A percentile compares a stretch with the other conserved stretches of the same genome.
Evolutionary conservation across 2,113 vertebrate species (phyloP).

Genomic region (Gavialis gangeticus): DNA sequence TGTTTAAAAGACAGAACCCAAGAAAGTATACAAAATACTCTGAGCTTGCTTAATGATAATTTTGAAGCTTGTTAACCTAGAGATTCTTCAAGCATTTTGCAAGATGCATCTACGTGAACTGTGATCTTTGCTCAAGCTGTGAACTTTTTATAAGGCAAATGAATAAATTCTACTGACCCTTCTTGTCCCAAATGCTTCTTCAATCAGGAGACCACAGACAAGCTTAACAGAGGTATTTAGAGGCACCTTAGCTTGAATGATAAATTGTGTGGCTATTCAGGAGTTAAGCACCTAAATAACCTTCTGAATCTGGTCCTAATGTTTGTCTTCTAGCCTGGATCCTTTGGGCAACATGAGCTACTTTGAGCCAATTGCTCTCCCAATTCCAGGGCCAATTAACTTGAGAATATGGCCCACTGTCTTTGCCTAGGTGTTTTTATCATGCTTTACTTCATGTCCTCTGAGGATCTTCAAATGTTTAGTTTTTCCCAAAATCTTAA

Average conservation of each 20-base stretch:
- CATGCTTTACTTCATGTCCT: neutral
- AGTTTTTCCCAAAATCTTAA: neutral
- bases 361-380: neutral
- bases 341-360: neutral
- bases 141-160: neutral
- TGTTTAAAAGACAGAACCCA: neutral
- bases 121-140: neutral
- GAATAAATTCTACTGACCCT: neutral
- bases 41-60: neutral
- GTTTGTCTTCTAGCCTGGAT: neutral
- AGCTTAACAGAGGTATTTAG: too few relatives aligned
- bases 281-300: too few relatives aligned
- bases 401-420: too few relatives aligned
- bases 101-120: neutral
- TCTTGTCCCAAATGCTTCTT: neutral
- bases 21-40: neutral
- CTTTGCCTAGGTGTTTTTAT: neutral
- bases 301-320: too few relatives aligned
- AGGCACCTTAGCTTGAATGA: too few relatives aligned
- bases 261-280: too few relatives aligned
- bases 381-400: neutral
- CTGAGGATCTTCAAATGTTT: neutral
- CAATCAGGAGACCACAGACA: neutral
- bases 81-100: neutral
- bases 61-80: neutral